These are phyloP conservation scores for Bryconaethiops microstoma DNA, from an alignment of 2,797 vertebrate genomes.

Conservation along the genomic window DNA sequence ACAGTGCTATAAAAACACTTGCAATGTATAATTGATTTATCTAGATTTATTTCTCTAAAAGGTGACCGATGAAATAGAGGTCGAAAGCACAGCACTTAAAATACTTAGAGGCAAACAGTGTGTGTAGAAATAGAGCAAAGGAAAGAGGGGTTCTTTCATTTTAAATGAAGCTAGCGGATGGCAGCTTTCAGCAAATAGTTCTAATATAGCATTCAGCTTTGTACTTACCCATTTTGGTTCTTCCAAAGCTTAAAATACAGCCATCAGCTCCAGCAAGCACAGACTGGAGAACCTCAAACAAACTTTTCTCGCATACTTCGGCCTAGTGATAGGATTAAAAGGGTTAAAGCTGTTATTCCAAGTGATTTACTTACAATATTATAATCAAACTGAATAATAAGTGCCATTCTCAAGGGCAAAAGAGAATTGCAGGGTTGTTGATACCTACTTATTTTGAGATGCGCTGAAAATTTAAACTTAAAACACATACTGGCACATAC, in stretches of 20 bases:
- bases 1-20: constrained; percentile 41
- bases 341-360: background rate
- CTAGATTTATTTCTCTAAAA: constrained; percentile 62
- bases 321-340: constrained; percentile 74
- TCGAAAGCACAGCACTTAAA: constrained; percentile 38
- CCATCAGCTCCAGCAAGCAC: constrained; percentile 95
- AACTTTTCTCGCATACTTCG: constrained; percentile 90
- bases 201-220: constrained; percentile 25
- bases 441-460: too few relatives aligned
- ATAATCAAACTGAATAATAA: background rate
- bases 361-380: background rate
- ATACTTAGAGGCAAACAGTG: constrained; percentile 9
- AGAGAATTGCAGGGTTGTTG: background rate
- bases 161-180: constrained; percentile 6
- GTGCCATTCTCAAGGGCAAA: background rate
- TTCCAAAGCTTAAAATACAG: constrained; percentile 94
- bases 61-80: constrained; percentile 39
- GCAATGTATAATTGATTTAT: constrained; percentile 65
- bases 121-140: constrained; percentile 27
- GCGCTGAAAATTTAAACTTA: too few relatives aligned
- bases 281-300: constrained; percentile 94
- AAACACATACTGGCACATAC: too few relatives aligned
- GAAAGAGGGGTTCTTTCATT: constrained; percentile 18
- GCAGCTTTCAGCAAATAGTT: constrained; percentile 16
- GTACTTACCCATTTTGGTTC: constrained; percentile 90